Conservation (phyloP, 2,113 vertebrate genomes). For the Onychostoma macrolepis region DNA sequence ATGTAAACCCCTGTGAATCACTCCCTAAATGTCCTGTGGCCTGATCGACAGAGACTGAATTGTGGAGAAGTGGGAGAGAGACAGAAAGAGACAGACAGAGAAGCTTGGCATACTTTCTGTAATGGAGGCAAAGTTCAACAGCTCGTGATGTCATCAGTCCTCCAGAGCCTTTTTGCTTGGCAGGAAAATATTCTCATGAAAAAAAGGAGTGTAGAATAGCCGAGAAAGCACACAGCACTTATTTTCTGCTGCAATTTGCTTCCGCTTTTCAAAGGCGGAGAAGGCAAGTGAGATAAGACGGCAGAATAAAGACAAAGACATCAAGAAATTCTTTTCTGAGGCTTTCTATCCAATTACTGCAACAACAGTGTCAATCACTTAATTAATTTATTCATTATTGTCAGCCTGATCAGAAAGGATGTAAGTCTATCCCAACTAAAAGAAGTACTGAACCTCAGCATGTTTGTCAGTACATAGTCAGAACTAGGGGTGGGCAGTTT, state of each 20-base stretch:
- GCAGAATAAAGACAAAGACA: slow-evolving; percentile 18
- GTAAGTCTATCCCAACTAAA: background rate
- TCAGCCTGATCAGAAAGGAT: background rate
- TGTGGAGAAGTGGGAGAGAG: slow-evolving; percentile 38
- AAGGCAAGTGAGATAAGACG: slow-evolving; percentile 31
- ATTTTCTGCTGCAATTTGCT: slow-evolving; percentile 11
- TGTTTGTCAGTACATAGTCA: background rate
- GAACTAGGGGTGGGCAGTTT: background rate
- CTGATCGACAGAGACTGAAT: slow-evolving; percentile 35
- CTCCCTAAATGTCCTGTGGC: slow-evolving; percentile 63
- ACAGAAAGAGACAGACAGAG: background rate
- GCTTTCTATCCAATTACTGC: background rate
- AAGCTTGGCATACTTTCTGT: slow-evolving; percentile 43
- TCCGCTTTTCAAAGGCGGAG: background rate
- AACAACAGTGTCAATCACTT: background rate
- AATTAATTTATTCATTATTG: background rate
- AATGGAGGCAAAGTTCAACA: slow-evolving; percentile 54
- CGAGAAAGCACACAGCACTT: background rate
- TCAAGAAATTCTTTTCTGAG: slow-evolving; percentile 8
- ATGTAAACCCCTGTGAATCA: slow-evolving; percentile 64
- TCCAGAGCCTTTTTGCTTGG: slow-evolving; percentile 42
- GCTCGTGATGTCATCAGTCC: slow-evolving; percentile 53
- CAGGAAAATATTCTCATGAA: slow-evolving; percentile 14
- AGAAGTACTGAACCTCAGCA: background rate
- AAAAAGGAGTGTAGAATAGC: slow-evolving; percentile 7